phyloP scores from a whole-genome alignment of 2,888 invertebrate genomes.

The Melinaea menophilus region DNA sequence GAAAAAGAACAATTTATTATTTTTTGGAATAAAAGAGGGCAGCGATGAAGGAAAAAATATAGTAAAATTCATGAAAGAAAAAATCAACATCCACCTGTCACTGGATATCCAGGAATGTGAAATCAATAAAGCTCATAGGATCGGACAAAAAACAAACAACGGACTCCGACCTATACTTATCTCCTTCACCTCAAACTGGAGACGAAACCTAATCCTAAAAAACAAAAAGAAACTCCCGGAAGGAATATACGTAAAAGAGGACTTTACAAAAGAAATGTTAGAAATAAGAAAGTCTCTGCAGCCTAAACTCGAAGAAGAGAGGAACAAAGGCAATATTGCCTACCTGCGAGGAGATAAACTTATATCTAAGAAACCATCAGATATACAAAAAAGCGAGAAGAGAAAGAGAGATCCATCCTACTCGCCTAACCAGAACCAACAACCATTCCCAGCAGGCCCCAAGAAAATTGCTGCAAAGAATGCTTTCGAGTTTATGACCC shows the following conservation, averaged over 20 bases:
- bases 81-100: slow-evolving; percentile 21
- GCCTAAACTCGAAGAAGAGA: no score
- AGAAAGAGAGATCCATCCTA: no score
- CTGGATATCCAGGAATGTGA: slow-evolving; percentile 22
- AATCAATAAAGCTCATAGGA: slow-evolving; percentile 25
- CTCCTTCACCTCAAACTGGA: slow-evolving; percentile 12
- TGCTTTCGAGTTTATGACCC: slow-evolving; percentile 15
- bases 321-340: no score
- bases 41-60: slow-evolving; percentile 15
- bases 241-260: no score
- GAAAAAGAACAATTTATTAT: slow-evolving; percentile 17
- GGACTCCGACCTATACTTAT: slow-evolving; percentile 23
- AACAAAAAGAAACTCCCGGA: no score
- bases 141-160: slow-evolving; percentile 19
- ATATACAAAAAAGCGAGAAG: no score
- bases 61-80: slow-evolving; percentile 22
- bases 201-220: no score
- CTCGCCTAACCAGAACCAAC: no score
- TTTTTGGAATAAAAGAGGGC: slow-evolving; percentile 17
- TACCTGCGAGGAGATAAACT: no score
- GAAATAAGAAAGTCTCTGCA: no score
- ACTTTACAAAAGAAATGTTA: no score
- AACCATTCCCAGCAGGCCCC: slow-evolving; percentile 7
- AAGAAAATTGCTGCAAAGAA: slow-evolving; percentile 26
- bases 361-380: no score